Evolutionary conservation across 2,113 vertebrate species (phyloP).

Genomic region (Apteryx mantelli): DNA sequence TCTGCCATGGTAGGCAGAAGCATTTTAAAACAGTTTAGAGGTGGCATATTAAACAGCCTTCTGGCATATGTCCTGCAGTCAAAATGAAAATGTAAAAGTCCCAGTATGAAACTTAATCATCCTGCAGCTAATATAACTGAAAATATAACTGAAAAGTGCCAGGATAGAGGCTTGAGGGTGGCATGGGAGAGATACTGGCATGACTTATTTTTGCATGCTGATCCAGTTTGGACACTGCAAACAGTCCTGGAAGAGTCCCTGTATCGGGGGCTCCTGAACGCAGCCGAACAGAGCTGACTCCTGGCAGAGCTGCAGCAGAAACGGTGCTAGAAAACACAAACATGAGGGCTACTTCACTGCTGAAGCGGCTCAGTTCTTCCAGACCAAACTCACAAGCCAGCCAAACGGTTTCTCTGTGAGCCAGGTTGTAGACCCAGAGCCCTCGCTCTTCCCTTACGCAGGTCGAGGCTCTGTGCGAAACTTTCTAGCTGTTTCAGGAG

Average conservation of each 20-base stretch:
- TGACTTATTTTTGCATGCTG: not conserved
- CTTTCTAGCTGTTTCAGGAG: not conserved
- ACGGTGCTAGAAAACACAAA: not conserved
- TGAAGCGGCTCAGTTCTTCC: not conserved
- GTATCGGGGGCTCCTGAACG: rapidly evolving
- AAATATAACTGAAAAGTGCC: not conserved
- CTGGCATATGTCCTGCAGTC: rapidly evolving
- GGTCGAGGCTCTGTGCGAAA: not conserved
- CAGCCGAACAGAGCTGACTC: not conserved
- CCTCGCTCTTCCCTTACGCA: not conserved
- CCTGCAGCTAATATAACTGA: not conserved
- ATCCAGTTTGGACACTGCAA: not conserved
- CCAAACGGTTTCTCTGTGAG: not conserved
- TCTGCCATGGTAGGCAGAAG: not conserved
- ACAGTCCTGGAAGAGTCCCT: not conserved
- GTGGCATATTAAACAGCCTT: not conserved
- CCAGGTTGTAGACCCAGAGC: not conserved
- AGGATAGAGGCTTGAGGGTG: not conserved
- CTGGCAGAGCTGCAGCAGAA: not conserved
- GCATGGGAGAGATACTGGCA: not conserved
- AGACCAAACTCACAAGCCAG: not conserved
- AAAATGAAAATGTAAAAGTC: not conserved
- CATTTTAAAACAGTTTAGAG: not conserved
- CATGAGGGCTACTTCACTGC: not conserved
- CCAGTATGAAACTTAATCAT: not conserved